Evolutionary conservation across 2,797 vertebrate species (phyloP), one percentile per base, ranked within the genome.

Genomic region (Sebastes taczanowskii): DNA sequence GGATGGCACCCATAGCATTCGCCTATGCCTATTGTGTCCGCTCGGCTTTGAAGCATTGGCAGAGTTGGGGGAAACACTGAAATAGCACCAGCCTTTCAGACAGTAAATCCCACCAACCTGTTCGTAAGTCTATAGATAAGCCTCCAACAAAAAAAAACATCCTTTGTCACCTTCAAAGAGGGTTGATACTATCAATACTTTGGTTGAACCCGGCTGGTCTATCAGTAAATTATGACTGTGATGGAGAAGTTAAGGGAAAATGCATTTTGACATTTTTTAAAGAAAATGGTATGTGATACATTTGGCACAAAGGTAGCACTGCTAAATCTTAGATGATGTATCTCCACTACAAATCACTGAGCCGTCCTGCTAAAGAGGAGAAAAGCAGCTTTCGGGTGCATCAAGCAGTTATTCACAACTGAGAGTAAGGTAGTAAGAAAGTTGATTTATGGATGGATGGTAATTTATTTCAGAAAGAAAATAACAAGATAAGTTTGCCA

Each of bases 51-150:
- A 66, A 6, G 67, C 22, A 3, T 4, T 10, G 34, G 25, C 11
- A 30, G 23, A 23, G 29, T 10, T 23, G 16, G 20, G 34, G 59
- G 29, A 29, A 61, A 56, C 13, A 11, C 22, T 61, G 29, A 80
- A 77, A 53, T 10, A 34, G 23, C 66, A 38, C 22, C 1, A 35
- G 32, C n/a, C n/a, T 35, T 20, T 71, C 29, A 56, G 27, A 65
- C 70, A 9, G 55, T 73, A 55, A 82, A 71, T 77, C 69, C 70
- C 5, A 5, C 55, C 11, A 35, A 34, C 60, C 53, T 42, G 68
- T 23, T 20, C 2, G 2, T 11, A 49, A 22, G 46, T 66, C 74
- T n/a, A 5, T 4, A 71, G 76, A 69, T 82, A 70, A 80, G 73
- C n/a, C 67, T 0, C 2, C 56, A 22, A 72, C 68, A 76, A 73